Conservation (phyloP, 2,113 vertebrate species). For the Onychostruthus taczanowskii region DNA sequence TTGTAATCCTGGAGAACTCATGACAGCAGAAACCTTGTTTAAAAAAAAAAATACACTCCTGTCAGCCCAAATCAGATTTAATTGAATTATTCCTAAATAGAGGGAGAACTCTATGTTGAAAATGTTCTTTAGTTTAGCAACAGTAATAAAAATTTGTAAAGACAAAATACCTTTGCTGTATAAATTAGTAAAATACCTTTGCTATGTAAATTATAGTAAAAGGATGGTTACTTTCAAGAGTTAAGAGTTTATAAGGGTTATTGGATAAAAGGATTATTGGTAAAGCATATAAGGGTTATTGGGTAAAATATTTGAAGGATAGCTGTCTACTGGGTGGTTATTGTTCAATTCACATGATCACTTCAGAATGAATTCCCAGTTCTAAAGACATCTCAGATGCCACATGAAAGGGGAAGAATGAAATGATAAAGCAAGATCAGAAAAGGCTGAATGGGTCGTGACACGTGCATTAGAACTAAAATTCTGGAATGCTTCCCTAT, state of each 20-base stretch:
- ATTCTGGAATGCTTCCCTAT: neutral
- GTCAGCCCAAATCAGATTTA: neutral
- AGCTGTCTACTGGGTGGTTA: neutral
- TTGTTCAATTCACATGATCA: neutral
- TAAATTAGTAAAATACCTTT: neutral
- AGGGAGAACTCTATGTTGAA: neutral
- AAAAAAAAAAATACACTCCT: neutral
- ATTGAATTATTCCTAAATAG: slow-evolving; percentile 12
- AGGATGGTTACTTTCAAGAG: neutral
- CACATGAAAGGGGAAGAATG: neutral
- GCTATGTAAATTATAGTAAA: neutral
- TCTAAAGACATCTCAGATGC: neutral
- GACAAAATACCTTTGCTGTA: neutral
- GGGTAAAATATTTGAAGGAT: neutral
- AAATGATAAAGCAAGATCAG: neutral
- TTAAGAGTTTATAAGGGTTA: neutral
- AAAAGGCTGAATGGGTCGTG: neutral
- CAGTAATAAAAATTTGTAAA: neutral
- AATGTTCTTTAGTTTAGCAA: neutral
- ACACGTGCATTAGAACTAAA: neutral
- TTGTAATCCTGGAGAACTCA: slow-evolving; percentile 30
- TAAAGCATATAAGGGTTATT: neutral
- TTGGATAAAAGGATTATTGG: neutral
- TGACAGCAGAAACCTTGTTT: slow-evolving; percentile 41
- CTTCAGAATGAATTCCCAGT: neutral